phyloP scores from a whole-genome alignment of 2,888 invertebrate genomes.

The Thereva unica region DNA sequence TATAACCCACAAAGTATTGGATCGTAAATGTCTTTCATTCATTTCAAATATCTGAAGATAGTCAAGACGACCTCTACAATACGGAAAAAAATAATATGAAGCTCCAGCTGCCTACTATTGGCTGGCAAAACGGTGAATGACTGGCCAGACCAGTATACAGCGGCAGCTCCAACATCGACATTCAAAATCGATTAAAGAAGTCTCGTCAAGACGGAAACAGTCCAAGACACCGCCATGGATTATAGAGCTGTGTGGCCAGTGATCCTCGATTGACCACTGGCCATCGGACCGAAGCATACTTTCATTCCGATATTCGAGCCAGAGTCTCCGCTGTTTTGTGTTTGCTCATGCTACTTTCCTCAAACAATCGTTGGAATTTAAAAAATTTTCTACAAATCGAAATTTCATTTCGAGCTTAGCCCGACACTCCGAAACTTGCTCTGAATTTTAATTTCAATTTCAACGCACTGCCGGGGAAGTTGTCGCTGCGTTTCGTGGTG shows the following conservation, averaged over 20 bases:
- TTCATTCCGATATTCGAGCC: slow-evolving; percentile 4
- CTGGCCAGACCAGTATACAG: too few species aligned
- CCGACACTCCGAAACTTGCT: background rate
- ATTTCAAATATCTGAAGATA: too few species aligned
- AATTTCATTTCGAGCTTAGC: slow-evolving; percentile 14
- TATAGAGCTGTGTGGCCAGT: background rate
- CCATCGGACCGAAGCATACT: background rate
- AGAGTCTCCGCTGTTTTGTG: background rate
- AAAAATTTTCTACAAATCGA: slow-evolving; percentile 40
- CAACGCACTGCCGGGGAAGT: background rate
- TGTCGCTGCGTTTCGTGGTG: slow-evolving; percentile 29
- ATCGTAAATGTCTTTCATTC: too few species aligned
- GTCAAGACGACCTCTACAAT: too few species aligned
- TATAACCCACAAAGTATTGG: too few species aligned
- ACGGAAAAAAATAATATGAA: too few species aligned
- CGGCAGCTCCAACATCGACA: too few species aligned
- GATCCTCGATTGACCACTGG: background rate
- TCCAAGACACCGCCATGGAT: background rate
- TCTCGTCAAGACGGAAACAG: background rate
- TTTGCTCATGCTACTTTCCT: slow-evolving; percentile 32
- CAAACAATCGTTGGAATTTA: slow-evolving; percentile 38
- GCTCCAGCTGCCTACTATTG: too few species aligned
- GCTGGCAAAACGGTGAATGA: too few species aligned
- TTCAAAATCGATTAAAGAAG: too few species aligned
- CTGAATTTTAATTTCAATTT: background rate